phyloP scores from a whole-genome alignment of 2,888 invertebrate genomes.

The Calliopum simillimum region DNA sequence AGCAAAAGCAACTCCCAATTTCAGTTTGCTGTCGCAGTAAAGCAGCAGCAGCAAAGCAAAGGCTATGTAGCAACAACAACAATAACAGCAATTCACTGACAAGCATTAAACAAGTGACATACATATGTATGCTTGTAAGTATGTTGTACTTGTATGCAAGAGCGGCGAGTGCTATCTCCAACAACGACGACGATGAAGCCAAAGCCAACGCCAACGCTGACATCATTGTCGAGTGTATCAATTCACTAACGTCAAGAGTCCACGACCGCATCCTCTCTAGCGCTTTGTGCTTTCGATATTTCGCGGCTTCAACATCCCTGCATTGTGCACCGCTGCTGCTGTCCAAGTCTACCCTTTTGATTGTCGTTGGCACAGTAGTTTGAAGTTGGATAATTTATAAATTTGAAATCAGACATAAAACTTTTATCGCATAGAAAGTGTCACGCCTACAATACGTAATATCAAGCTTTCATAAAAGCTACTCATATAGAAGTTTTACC shows the following conservation, averaged over 20 bases:
- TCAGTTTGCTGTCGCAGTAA: background rate
- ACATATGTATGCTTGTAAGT: background rate
- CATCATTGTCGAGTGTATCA: constrained; percentile 1
- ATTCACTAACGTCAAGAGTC: constrained; percentile 9
- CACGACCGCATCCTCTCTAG: constrained; percentile 8
- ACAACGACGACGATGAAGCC: background rate
- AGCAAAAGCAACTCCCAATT: no score
- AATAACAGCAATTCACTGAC: background rate
- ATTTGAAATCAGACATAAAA: no score
- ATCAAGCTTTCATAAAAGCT: no score
- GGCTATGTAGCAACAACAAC: constrained; percentile 8
- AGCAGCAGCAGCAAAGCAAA: constrained; percentile 1
- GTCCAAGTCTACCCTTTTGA: no score
- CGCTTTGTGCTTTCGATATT: background rate
- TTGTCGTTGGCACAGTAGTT: no score
- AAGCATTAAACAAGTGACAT: constrained; percentile 12
- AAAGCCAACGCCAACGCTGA: background rate
- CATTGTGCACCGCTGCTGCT: no score
- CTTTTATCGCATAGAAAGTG: no score
- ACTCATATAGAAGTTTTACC: no score
- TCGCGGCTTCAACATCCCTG: background rate
- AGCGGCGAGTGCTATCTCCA: constrained; percentile 3
- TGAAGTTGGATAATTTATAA: no score
- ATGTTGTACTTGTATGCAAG: background rate
- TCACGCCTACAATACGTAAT: no score